Percentiles rank a stretch among this genome's conserved stretches.
Evolutionary conservation across 2,888 invertebrate genomes (phyloP).

Genomic region (Carterocephalus palaemon): DNA sequence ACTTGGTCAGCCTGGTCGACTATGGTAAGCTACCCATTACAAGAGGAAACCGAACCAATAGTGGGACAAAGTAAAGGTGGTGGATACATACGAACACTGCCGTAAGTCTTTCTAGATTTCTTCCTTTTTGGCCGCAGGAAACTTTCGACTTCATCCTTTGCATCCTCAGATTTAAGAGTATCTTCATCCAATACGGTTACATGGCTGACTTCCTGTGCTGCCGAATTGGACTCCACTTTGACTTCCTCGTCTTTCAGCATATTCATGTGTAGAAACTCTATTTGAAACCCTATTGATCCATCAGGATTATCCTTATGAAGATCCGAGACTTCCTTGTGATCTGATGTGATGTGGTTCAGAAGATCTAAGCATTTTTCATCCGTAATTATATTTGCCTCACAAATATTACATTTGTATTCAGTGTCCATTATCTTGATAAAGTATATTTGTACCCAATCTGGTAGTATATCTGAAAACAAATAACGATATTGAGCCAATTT

Average conservation of each 20-base stretch:
- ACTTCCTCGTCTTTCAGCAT: conserved; percentile 52
- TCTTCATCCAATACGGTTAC: conserved; percentile 41
- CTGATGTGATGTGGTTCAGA: conserved; percentile 48
- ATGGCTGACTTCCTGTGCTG: conserved; percentile 55
- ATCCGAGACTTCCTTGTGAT: conserved; percentile 58
- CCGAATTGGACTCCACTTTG: conserved; percentile 41
- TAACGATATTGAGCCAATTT: conserved; percentile 1
- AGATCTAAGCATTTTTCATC: conserved; percentile 47
- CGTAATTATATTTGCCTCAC: conserved; percentile 43
- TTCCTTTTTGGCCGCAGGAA: conserved; percentile 44
- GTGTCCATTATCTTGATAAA: conserved; percentile 42
- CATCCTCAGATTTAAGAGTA: too few species aligned
- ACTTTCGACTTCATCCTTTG: conserved; percentile 47
- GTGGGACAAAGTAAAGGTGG: too few species aligned
- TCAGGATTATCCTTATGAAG: conserved; percentile 63
- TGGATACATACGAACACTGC: conserved; percentile 27
- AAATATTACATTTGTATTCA: conserved; percentile 57
- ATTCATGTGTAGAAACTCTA: conserved; percentile 63
- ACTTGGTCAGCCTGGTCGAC: too few species aligned
- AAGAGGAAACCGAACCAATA: too few species aligned
- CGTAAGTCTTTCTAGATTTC: conserved; percentile 28
- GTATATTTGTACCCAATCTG: conserved; percentile 65
- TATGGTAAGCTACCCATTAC: too few species aligned
- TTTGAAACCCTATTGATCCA: conserved; percentile 59
- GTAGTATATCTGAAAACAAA: conserved; percentile 39